phyloP scores from a whole-genome alignment of 2,797 vertebrate genomes.

The Pangasius larnaudii region DNA sequence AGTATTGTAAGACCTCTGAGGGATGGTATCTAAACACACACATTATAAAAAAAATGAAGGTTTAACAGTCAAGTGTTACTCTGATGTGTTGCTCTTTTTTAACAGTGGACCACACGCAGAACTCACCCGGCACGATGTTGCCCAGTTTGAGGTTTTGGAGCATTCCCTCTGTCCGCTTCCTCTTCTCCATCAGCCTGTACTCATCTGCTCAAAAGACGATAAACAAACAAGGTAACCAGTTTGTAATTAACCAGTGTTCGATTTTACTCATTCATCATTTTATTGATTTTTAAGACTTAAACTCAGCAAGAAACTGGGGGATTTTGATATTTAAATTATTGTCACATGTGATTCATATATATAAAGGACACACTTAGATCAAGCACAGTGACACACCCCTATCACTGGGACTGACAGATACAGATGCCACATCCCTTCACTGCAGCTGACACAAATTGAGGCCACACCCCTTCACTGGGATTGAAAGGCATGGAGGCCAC shows the following conservation, averaged over 20 bases:
- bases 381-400: neutral
- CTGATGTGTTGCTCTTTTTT: neutral
- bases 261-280: neutral
- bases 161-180: slow-evolving; percentile 85
- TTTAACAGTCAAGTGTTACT: neutral
- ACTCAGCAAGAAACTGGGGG: neutral
- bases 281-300: neutral
- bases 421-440: neutral
- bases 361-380: neutral
- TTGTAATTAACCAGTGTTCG: neutral
- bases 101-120: slow-evolving; percentile 22
- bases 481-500: neutral
- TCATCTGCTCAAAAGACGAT: slow-evolving; percentile 75
- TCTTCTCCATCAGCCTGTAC: slow-evolving; percentile 86
- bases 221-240: neutral
- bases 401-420: neutral
- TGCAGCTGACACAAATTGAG: neutral
- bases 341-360: neutral
- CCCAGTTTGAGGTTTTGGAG: slow-evolving; percentile 85
- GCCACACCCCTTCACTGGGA: neutral
- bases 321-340: neutral
- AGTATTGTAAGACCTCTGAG: slow-evolving; percentile 63
- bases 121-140: slow-evolving; percentile 75
- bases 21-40: slow-evolving; percentile 38
- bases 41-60: neutral